Percentiles rank a stretch among this genome's conserved stretches.
Evolutionary conservation across 2,797 vertebrate species (phyloP).

Genomic region (Acestrorhynchus altus): DNA sequence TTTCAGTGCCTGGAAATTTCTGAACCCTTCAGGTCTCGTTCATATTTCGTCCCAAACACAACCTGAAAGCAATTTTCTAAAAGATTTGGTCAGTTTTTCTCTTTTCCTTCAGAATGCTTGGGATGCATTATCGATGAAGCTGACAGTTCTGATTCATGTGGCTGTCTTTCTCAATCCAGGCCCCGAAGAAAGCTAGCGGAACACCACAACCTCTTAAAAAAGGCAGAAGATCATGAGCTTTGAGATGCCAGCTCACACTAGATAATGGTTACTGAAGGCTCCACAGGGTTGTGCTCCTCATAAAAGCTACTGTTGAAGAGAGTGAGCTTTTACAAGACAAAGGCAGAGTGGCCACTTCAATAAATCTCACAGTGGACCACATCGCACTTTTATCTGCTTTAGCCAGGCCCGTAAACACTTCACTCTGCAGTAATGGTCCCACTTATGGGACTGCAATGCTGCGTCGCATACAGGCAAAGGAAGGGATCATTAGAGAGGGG

Average conservation of each 20-base stretch:
- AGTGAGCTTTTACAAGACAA: constrained; percentile 23
- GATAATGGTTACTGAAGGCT: constrained; percentile 38
- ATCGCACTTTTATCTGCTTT: constrained; percentile 26
- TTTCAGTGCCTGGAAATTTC: background rate
- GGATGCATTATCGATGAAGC: background rate
- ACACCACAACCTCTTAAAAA: constrained; percentile 22
- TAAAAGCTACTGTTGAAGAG: constrained; percentile 18
- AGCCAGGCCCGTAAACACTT: constrained; percentile 14
- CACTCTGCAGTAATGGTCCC: constrained; percentile 13
- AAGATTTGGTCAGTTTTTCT: background rate
- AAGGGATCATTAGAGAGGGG: background rate
- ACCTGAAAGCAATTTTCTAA: background rate
- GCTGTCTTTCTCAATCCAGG: constrained; percentile 11
- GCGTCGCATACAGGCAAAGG: background rate
- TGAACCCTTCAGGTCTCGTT: no score
- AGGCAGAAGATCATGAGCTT: constrained; percentile 28
- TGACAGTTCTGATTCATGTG: background rate
- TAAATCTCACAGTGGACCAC: constrained; percentile 25
- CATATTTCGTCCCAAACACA: background rate
- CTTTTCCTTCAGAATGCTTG: background rate
- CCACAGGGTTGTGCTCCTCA: background rate
- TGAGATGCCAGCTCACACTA: constrained; percentile 16
- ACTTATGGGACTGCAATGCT: constrained; percentile 10
- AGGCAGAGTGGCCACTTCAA: constrained; percentile 10
- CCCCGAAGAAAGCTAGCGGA: constrained; percentile 26